Evolutionary conservation across 2,113 vertebrate species (phyloP).

Genomic region (Clarias gariepinus): DNA sequence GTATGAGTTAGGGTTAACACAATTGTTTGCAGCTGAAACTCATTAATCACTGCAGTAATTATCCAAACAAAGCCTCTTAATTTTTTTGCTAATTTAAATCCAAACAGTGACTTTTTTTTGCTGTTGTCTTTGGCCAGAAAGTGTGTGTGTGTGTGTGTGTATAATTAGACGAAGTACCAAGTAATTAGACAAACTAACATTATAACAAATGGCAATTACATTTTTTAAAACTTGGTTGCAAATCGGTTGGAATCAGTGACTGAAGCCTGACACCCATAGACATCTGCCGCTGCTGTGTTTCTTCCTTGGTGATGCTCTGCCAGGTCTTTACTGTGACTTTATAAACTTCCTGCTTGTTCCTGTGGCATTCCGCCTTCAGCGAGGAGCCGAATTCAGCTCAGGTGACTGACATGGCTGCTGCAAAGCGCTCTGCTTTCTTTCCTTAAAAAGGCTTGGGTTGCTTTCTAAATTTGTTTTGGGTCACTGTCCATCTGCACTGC

Average conservation of each 20-base stretch:
- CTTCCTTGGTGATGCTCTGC: not conserved
- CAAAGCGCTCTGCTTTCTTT: not conserved
- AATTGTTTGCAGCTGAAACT: no score
- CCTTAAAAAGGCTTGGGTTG: not conserved
- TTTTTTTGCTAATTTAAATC: no score
- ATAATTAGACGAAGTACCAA: not conserved
- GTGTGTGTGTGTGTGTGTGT: not conserved
- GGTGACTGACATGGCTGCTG: not conserved
- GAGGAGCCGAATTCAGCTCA: not conserved
- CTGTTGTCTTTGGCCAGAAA: not conserved
- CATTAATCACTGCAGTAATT: no score
- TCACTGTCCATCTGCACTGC: not conserved
- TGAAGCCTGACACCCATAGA: not conserved
- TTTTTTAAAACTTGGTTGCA: not conserved
- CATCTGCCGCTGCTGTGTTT: not conserved
- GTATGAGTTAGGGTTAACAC: no score
- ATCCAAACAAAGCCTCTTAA: no score
- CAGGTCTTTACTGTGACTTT: not conserved
- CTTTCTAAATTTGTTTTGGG: not conserved
- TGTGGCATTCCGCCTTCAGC: not conserved
- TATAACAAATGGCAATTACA: not conserved
- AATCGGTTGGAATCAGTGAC: not conserved
- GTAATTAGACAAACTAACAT: not conserved
- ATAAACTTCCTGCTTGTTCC: not conserved
- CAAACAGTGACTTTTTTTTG: no score